Base-by-base conservation (phyloP, 2,888 invertebrate species). In the Cephus pygmeus region DNA sequence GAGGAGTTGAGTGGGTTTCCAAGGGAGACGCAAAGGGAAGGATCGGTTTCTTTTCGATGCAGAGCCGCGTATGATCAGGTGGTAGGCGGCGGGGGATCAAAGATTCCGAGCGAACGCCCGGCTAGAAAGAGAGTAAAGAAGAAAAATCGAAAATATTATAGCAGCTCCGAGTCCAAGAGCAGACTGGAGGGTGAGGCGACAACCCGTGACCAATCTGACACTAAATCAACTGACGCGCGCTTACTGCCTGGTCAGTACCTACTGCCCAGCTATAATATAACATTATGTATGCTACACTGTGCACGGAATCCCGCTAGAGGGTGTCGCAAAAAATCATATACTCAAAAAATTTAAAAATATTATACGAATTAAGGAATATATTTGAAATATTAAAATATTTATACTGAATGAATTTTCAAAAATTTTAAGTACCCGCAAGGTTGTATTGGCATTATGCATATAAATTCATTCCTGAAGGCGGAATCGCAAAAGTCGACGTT, bases 171-270 rank as follows among this genome's bases (percentile, higher is more conserved):
- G 73, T 75, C 76, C 73, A 36, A 56, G 73, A 79, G 75, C 73
- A 77, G 81, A 69, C 80, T 81, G 81, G 81, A 83, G 87, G 83
- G 83, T 86, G 86, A 88, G 88, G 85, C 88, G 88, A 88, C 88
- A 88, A 88, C 85, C 88, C 90, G 89, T 89, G 89, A 89, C 89
- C 89, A 89, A 89, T 89, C 89, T 87, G 86, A 87, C 89, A 86
- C 88, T 89, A 89, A 89, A 89, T 89, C 89, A 89, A 88, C 88
- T 85, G 89, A 89, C 87, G 85, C 84, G 86, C 85, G 85, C 82
- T 86, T 81, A 82, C 83, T 84, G 83, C 85, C 78, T 36, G 40
- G 75, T 31, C 71, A 71, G 71, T 71, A 71, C 71, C 71, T 34
- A 34, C 71, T 71, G 71, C 31, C 33, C 71, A 34, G 33, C 71